Evolutionary conservation across 2,113 vertebrate species (phyloP).

Genomic region (Corythoichthys haematopterus): DNA sequence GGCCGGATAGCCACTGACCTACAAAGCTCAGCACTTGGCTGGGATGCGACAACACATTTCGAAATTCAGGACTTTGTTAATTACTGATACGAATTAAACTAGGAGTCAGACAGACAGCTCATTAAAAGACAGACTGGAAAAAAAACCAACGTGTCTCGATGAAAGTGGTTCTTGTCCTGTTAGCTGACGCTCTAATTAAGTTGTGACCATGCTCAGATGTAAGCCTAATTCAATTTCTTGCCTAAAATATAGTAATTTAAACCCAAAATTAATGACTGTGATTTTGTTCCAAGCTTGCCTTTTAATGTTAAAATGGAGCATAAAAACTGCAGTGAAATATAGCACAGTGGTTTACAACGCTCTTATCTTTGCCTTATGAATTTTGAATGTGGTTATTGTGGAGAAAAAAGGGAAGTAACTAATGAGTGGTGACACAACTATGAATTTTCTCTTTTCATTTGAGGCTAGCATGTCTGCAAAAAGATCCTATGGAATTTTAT

Average conservation of each 20-base stretch:
- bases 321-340: slow-evolving; percentile 15
- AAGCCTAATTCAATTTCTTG: slow-evolving; percentile 37
- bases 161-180: slow-evolving; percentile 21
- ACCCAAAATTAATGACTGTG: slow-evolving; percentile 18
- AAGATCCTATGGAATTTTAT: too few species aligned
- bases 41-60: neutral
- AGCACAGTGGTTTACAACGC: slow-evolving; percentile 15
- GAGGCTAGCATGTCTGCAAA: too few species aligned
- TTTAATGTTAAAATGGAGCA: slow-evolving; percentile 20
- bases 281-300: slow-evolving; percentile 13
- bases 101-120: slow-evolving; percentile 14
- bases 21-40: slow-evolving; percentile 3
- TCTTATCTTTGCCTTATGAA: neutral
- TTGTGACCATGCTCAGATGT: slow-evolving; percentile 15
- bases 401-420: neutral
- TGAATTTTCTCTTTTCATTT: too few species aligned
- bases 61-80: slow-evolving; percentile 7
- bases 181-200: slow-evolving; percentile 25
- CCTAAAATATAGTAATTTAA: slow-evolving; percentile 19
- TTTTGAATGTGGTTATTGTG: neutral
- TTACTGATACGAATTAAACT: slow-evolving; percentile 28
- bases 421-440: neutral
- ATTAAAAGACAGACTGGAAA: slow-evolving; percentile 29
- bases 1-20: neutral
- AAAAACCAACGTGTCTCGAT: slow-evolving; percentile 2